Evolutionary conservation across 2,113 vertebrate species (phyloP), one percentile per base, ranked within the genome.

Genomic region (Bubalus kerabau): DNA sequence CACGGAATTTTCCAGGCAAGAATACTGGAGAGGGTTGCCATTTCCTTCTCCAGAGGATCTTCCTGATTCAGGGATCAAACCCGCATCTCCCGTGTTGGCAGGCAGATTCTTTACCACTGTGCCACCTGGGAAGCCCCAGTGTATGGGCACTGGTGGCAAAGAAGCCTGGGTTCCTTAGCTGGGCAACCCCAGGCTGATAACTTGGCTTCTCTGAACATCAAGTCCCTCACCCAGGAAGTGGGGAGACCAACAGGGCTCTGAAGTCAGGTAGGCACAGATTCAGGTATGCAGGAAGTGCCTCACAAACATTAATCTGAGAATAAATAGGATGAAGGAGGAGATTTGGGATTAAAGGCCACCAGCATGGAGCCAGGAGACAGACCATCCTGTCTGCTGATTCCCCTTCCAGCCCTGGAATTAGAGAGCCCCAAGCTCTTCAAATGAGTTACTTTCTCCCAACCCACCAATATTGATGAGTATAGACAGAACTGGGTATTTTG

Each of bases 61-160:
- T 71, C 64, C n/a, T 71, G 17, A 71, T 36, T 19, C 5, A n/a
- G 64, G 64, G 9, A 36, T 71, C 8, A 2, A 36, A 71, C 64
- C n/a, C 4, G 0, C 19, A 71, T 36, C 64, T 71, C 9, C 9
- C 0, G 2, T 0, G 0, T 36, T 71, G n/a, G n/a, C n/a, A 71
- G n/a, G 64, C 9, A 21, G n/a, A 36, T 36, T 71, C n/a, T 36
- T 21, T 21, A 36, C 64, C 64, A 71, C 64, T 36, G 17, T 36
- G n/a, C 19, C n/a, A 71, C 9, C 17, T 36, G n/a, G n/a, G n/a
- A 71, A 36, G n/a, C 9, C n/a, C 64, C n/a, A 71, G n/a, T 71
- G 32, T 5, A 8, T 2, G 4, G 57, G 5, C 36, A 3, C 14
- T 7, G 21, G 54, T 10, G 7, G 8, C 78, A 36, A 28, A 91